phyloP scores from a whole-genome alignment of 2,113 vertebrate genomes.

The Puma concolor region DNA sequence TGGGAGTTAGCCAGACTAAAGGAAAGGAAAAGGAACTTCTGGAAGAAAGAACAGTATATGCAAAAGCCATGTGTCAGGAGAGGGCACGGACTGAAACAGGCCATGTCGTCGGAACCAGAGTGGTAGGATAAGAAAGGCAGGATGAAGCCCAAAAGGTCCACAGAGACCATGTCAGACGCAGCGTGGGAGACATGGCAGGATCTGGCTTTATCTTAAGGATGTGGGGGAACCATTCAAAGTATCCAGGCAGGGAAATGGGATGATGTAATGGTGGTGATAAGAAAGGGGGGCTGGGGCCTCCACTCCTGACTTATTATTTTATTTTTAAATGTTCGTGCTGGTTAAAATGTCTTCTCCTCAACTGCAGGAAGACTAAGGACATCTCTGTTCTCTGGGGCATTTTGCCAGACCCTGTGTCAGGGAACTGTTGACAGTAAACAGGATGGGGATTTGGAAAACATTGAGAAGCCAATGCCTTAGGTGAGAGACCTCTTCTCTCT shows the following conservation, averaged over 20 bases:
- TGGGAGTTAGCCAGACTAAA: background rate
- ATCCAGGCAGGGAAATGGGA: background rate
- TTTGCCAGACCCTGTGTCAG: slow-evolving; percentile 77
- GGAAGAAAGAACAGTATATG: background rate
- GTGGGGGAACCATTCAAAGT: background rate
- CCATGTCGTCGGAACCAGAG: background rate
- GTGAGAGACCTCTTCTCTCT: slow-evolving; percentile 21
- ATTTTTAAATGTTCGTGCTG: slow-evolving; percentile 5
- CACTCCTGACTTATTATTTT: background rate
- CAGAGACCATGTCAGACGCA: background rate
- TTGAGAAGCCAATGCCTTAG: slow-evolving; percentile 63
- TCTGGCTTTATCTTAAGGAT: background rate
- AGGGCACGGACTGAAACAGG: background rate
- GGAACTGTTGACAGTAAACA: slow-evolving; percentile 84
- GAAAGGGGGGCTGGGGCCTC: background rate
- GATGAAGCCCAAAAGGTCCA: background rate
- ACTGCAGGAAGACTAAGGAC: background rate
- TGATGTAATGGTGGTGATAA: background rate
- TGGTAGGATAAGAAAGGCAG: background rate
- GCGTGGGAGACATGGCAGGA: background rate
- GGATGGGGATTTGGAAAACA: slow-evolving; percentile 79
- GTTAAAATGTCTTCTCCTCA: background rate
- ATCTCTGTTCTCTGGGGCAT: slow-evolving; percentile 58
- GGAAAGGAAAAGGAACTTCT: background rate
- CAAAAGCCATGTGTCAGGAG: background rate